Conservation (phyloP, 92 coral and sea anemone species). For the Diadumene lineata region DNA sequence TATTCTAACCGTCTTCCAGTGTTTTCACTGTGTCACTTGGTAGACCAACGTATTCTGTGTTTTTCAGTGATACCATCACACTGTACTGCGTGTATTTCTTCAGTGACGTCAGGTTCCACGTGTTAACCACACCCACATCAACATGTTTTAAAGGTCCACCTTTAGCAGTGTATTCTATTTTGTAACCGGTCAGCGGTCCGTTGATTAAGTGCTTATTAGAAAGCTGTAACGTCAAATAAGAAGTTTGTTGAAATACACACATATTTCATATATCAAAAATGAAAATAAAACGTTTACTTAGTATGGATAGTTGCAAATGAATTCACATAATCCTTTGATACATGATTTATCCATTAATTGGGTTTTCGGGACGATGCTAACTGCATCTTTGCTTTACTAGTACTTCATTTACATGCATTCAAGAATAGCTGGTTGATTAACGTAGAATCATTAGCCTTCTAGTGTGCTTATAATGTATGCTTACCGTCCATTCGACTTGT, state of each 20-base stretch:
- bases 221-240: background rate
- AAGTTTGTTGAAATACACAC: background rate
- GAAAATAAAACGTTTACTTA: too few relatives aligned
- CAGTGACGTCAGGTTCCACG: slow-evolving; percentile 12
- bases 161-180: slow-evolving; percentile 7
- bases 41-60: slow-evolving; percentile 14
- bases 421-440: too few relatives aligned
- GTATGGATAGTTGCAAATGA: too few relatives aligned
- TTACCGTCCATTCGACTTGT: background rate
- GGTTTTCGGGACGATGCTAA: too few relatives aligned
- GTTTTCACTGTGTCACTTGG: slow-evolving; percentile 1
- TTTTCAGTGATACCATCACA: slow-evolving; percentile 6
- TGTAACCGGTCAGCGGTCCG: slow-evolving; percentile 24
- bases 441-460: background rate
- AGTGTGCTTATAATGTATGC: background rate
- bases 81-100: slow-evolving; percentile 21
- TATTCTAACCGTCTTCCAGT: slow-evolving; percentile 13
- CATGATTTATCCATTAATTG: too few relatives aligned
- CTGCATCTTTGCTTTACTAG: too few relatives aligned
- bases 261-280: background rate
- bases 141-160: background rate
- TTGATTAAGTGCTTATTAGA: background rate
- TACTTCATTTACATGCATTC: too few relatives aligned
- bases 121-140: slow-evolving; percentile 10
- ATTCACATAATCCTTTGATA: too few relatives aligned